A percentile compares a stretch with the other conserved stretches of the same genome.
These are phyloP conservation scores for Macrosoma leucophasiata DNA, from an alignment of 2,888 invertebrate species.

Conservation along the genomic window DNA sequence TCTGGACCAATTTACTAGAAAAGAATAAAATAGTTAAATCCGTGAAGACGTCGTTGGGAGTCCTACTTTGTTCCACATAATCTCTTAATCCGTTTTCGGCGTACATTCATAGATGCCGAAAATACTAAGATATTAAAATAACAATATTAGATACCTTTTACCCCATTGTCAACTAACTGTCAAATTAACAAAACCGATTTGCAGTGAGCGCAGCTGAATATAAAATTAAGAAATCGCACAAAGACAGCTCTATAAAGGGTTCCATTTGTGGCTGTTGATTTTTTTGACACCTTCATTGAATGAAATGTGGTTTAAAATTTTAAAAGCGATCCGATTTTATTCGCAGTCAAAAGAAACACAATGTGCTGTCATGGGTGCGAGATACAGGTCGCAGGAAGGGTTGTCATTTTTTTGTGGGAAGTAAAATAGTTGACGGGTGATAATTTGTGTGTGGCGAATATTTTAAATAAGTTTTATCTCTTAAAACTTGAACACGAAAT, in stretches of 20 bases:
- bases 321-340: slow-evolving; percentile 35
- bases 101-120: slow-evolving; percentile 29
- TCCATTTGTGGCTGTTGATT: slow-evolving; percentile 46
- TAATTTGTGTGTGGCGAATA: no score
- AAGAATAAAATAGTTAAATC: no score
- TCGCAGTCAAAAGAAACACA: slow-evolving; percentile 29
- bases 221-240: slow-evolving; percentile 47
- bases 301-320: slow-evolving; percentile 44
- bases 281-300: slow-evolving; percentile 58
- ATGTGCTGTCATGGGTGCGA: slow-evolving; percentile 25
- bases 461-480: no score
- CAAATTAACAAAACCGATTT: slow-evolving; percentile 62
- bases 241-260: slow-evolving; percentile 44
- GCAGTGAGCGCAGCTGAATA: slow-evolving; percentile 52
- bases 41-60: slow-evolving; percentile 36
- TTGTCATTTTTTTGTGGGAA: slow-evolving; percentile 29
- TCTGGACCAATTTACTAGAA: no score
- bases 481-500: no score
- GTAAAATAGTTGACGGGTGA: slow-evolving; percentile 33
- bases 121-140: slow-evolving; percentile 40
- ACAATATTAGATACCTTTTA: slow-evolving; percentile 43
- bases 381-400: no score
- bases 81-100: slow-evolving; percentile 48
- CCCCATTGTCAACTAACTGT: slow-evolving; percentile 57
- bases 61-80: slow-evolving; percentile 43